phyloP scores from a whole-genome alignment of 2,888 invertebrate species.

The Suillia variegata region DNA sequence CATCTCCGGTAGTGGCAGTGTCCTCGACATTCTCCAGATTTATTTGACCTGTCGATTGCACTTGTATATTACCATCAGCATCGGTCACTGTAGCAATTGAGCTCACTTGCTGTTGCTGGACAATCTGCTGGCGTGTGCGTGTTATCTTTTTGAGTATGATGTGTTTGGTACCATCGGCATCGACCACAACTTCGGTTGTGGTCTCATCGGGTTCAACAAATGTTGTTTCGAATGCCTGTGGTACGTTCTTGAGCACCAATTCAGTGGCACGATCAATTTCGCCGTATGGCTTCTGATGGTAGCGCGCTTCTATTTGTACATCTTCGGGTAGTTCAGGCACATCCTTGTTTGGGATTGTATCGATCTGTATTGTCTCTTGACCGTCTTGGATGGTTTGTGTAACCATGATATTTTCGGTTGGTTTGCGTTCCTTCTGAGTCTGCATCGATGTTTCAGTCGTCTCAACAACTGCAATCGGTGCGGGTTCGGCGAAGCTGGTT shows the following conservation, averaged over 20 bases:
- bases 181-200: conserved; percentile 78
- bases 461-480: conserved; percentile 35
- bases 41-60: conserved; percentile 66
- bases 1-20: conserved; percentile 61
- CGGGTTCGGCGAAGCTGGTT: conserved; percentile 62
- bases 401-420: conserved; percentile 71
- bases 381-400: conserved; percentile 69
- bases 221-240: conserved; percentile 80
- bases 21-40: conserved; percentile 65
- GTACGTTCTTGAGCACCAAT: conserved; percentile 73
- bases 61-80: conserved; percentile 68
- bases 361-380: conserved; percentile 75
- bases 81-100: conserved; percentile 64
- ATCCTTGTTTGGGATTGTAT: conserved; percentile 67
- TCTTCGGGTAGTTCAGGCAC: conserved; percentile 66
- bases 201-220: conserved; percentile 83
- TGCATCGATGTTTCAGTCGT: conserved; percentile 55
- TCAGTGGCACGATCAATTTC: conserved; percentile 67
- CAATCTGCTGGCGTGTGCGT: conserved; percentile 71
- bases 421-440: conserved; percentile 59
- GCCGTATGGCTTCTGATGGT: conserved; percentile 65
- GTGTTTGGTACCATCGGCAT: conserved; percentile 79
- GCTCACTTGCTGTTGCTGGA: conserved; percentile 67
- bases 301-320: conserved; percentile 75
- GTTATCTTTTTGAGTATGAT: conserved; percentile 78